Base-by-base conservation (phyloP, 2,888 invertebrate genomes). In the Macrosoma leucophasiata region DNA sequence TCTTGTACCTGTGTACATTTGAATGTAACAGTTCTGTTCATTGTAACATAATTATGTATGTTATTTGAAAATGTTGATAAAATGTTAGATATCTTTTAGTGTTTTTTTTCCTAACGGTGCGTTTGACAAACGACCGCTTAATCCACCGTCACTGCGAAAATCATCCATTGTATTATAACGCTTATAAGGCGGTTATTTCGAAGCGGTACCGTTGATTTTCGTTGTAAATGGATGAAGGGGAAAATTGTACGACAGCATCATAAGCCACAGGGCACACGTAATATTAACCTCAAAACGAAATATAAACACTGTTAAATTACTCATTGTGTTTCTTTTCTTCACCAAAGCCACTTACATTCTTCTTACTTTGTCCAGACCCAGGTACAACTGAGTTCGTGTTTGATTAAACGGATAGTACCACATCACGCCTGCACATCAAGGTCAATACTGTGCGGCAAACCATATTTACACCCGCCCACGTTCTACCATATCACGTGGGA, bases 291-390 rank as follows among this genome's bases (percentile, higher is more conserved):
- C 75, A 39, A 75, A 76, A 74, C 76, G 72, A 53, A 81, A 79
- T 82, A 82, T 82, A 82, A 81, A 82, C 81, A 79, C 79, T 84
- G 82, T 82, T 84, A 82, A 76, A 72, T 69, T 68, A 71, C 52
- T 46, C 42, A 44, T 27, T 50, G 53, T 51, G 54, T 66, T 71
- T 74, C 55, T 52, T 61, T 67, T 62, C 4, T 19, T 19, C 25
- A 21, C 11, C n/a, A n/a, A n/a, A n/a, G n/a, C n/a, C n/a, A n/a
- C n/a, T n/a, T n/a, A n/a, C n/a, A n/a, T n/a, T n/a, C n/a, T n/a
- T n/a, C n/a, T n/a, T n/a, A n/a, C n/a, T n/a, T n/a, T n/a, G n/a
- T n/a, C n/a, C n/a, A n/a, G n/a, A n/a, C n/a, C n/a, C n/a, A n/a
- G n/a, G n/a, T n/a, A n/a, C n/a, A n/a, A n/a, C n/a, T n/a, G n/a